These are phyloP conservation scores for Trachelus iudaicus DNA, from an alignment of 2,888 invertebrate genomes.

Conservation along the genomic window DNA sequence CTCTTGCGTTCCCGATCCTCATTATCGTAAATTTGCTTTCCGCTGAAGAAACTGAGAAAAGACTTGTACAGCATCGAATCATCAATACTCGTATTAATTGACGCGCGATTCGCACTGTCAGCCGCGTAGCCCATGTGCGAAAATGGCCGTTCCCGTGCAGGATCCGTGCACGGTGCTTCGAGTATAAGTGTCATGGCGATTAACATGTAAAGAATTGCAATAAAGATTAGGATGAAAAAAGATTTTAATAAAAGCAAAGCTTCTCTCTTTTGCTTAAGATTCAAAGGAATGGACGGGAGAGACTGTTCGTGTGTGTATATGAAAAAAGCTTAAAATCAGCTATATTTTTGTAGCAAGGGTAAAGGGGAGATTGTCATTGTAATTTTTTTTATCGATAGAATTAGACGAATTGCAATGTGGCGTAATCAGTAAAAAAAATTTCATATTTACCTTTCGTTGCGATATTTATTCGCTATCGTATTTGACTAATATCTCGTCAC, in stretches of 20 bases:
- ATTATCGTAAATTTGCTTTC: neutral
- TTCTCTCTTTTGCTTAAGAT: neutral
- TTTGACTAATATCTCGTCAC: neutral
- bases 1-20: neutral
- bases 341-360: neutral
- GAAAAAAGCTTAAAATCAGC: neutral
- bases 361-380: neutral
- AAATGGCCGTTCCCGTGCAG: constrained; percentile 12
- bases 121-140: neutral
- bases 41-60: neutral
- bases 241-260: neutral
- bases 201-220: neutral
- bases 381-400: neutral
- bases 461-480: neutral
- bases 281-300: neutral
- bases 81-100: neutral
- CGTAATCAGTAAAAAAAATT: too few species aligned
- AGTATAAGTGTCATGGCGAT: neutral
- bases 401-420: neutral
- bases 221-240: neutral
- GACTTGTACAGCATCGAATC: neutral
- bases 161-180: neutral
- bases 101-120: neutral
- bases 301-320: neutral
- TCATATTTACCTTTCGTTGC: too few species aligned